Percentiles rank a stretch among this genome's conserved stretches.
These are phyloP conservation scores for Cheracebus regulus DNA, from an alignment of 2,797 vertebrate genomes.

Conservation along the genomic window DNA sequence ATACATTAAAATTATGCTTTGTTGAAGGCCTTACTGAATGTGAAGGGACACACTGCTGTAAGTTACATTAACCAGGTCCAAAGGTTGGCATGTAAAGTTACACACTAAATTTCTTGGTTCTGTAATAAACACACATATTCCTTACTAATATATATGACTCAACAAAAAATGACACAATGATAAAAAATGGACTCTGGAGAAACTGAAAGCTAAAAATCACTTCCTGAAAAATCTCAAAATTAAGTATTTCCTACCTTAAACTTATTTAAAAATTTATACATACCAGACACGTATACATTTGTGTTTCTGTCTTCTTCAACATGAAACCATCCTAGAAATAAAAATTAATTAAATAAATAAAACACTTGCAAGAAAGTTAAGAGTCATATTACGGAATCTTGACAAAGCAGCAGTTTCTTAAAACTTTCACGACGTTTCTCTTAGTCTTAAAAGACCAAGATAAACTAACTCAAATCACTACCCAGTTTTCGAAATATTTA, in stretches of 20 bases:
- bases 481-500: constrained; percentile 38
- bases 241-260: constrained; percentile 34
- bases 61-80: neutral
- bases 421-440: constrained; percentile 28
- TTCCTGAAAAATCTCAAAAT: constrained; percentile 34
- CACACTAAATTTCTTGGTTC: neutral
- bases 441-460: constrained; percentile 25
- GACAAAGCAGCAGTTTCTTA: constrained; percentile 20
- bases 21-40: neutral
- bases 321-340: constrained; percentile 94
- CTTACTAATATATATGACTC: neutral
- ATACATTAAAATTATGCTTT: neutral
- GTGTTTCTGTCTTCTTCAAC: constrained; percentile 96
- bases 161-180: neutral
- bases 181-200: neutral
- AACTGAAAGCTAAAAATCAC: constrained; percentile 40
- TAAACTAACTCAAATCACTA: constrained; percentile 42
- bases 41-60: neutral
- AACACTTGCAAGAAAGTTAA: constrained; percentile 33
- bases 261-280: constrained; percentile 44
- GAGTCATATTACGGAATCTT: constrained; percentile 18
- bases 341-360: constrained; percentile 57
- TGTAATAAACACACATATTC: neutral
- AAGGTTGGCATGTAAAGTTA: neutral
- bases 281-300: constrained; percentile 97